Evolutionary conservation across 2,888 invertebrate species (phyloP), one percentile per base, ranked within the genome.

Genomic region (Leucophora obtusa): DNA sequence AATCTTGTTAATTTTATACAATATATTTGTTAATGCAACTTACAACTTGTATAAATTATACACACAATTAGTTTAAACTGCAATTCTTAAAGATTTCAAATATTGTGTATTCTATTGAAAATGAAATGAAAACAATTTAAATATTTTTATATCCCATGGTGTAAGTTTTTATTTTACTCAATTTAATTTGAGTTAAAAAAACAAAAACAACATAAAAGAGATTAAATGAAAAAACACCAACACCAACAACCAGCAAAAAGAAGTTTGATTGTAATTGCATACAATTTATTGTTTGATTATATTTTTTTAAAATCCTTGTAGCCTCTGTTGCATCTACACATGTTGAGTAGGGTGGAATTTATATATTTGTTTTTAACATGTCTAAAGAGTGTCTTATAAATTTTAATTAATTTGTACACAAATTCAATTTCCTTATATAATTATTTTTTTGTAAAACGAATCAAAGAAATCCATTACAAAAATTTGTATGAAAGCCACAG

Each of bases 261-360:
- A 53, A 56, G 66, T 70, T 63, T 73, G 76, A 74, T 73, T 70
- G 74, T 63, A 71, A 66, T 77, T 70, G 72, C 69, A 65, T 35
- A 59, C 68, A 76, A 76, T 58, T 75, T 75, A 62, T 66, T 71
- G 72, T 72, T 38, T 78, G 78, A 60, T 66, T 65, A 68, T 76
- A 43, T 56, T 66, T 50, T 24, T 28, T 56, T 18, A 53, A 51
- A 66, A 63, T 47, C 58, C 21, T 74, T 78, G 70, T 60, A 65
- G 28, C 50, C 71, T 75, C 50, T 54, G 59, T 65, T 60, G 60
- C 62, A 63, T 43, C 28, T 15, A 10, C 58, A 58, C 18, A 15
- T 38, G 38, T 4, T 11, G 8, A 38, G 8, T 11, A 38, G 11
- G 38, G 11, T 5, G 14, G 38, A 1, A 28, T 1, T 6, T 28